Evolutionary conservation across 2,888 invertebrate species (phyloP), one percentile per base, ranked within the genome.

Genomic region (Melipona beecheii): DNA sequence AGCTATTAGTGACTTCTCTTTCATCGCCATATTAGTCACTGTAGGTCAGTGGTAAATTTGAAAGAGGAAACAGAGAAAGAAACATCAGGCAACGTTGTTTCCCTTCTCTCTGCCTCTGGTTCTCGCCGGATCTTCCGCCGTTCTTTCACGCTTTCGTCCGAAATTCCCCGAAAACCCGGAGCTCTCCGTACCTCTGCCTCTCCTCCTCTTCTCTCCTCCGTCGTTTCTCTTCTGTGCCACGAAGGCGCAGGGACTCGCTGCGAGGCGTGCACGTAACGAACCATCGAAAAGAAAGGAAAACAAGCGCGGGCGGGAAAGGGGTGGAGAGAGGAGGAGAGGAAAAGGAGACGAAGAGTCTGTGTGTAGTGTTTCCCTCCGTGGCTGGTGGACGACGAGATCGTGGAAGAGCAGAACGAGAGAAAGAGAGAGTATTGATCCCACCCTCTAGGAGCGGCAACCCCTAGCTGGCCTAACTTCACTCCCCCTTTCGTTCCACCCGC

Each of bases 391-490:
- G 86, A 43, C 83, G 88, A 82, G 88, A 86, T 64, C 81, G 84
- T 84, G 80, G 86, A 88, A 91, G 89, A 91, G 91, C 92, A 93
- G 92, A 27, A 93, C 93, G 92, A 93, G 93, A 91, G 88, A 90
- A 87, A 90, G 90, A 90, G 90, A 92, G 92, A 94, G 94, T 94
- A 94, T 94, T 94, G 94, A 94, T 94, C 93, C 91, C 93, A 93
- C 92, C 93, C 93, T 93, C 91, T 87, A 84, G 90, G 89, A 91
- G 91, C 90, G 89, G 93, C 90, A 94, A 92, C 93, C 93, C 93
- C 93, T 91, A 91, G 93, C 93, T 93, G 91, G 94, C 92, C 94
- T 93, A 93, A 94, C 95, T 94, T 94, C 95, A 95, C 94, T 95
- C 95, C 94, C 94, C 95, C 94, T 94, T 43, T 94, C 93, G 94